These are phyloP conservation scores for Camarhynchus parvulus DNA, from an alignment of 2,113 vertebrate species.

Conservation along the genomic window DNA sequence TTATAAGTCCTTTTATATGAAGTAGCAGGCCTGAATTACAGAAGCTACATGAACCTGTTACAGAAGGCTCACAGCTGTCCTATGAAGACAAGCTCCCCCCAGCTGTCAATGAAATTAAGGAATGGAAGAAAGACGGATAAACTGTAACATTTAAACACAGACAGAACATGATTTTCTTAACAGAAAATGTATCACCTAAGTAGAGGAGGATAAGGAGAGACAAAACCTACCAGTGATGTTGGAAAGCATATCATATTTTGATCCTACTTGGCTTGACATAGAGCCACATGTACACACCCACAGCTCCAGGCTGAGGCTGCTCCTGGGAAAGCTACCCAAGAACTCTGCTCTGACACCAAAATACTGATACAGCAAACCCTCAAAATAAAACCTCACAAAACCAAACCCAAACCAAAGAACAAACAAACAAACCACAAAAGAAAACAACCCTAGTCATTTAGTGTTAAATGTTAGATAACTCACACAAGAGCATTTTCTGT, in stretches of 20 bases:
- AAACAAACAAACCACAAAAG: not conserved
- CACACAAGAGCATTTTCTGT: not conserved
- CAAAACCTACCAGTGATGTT: not conserved
- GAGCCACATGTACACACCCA: fast-evolving
- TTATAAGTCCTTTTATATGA: not conserved
- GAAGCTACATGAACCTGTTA: not conserved
- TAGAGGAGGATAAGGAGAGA: fast-evolving
- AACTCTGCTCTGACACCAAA: not conserved
- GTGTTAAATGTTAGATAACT: not conserved
- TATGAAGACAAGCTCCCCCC: not conserved
- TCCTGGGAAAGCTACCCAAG: not conserved
- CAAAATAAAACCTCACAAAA: not conserved
- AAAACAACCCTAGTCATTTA: not conserved
- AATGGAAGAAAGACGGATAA: not conserved
- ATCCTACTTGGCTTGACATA: fast-evolving
- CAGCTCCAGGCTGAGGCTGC: not conserved
- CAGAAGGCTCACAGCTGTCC: not conserved
- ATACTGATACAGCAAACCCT: too few species aligned
- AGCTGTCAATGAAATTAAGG: not conserved
- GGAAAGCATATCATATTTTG: fast-evolving
- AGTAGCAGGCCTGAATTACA: not conserved
- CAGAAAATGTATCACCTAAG: not conserved
- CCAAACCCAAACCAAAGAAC: not conserved
- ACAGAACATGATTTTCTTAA: not conserved
- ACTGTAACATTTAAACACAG: not conserved